Evolutionary conservation across 2,888 invertebrate genomes (phyloP).

Genomic region (Aphelenchoides bicaudatus): DNA sequence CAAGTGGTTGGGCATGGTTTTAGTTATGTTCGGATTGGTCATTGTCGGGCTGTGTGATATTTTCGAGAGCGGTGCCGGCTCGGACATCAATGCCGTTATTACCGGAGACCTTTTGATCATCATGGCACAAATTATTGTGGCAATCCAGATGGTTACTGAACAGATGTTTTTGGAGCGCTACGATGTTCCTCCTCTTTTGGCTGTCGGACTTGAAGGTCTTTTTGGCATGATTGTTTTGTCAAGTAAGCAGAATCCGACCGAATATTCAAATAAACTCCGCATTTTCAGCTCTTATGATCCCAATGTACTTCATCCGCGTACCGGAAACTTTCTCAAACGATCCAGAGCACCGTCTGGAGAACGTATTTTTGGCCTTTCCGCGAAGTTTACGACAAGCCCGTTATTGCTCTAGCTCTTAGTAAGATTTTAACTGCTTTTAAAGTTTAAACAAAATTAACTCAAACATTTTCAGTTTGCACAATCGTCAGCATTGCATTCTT

Average conservation of each 20-base stretch:
- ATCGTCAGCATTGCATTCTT: slow-evolving; percentile 81
- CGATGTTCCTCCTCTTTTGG: slow-evolving; percentile 83
- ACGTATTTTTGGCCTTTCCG: slow-evolving; percentile 77
- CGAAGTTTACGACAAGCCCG: slow-evolving; percentile 72
- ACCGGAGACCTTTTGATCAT: slow-evolving; percentile 66
- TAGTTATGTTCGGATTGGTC: slow-evolving; percentile 61
- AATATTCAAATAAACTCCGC: slow-evolving; percentile 71
- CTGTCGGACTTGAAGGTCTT: slow-evolving; percentile 81
- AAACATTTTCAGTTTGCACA: slow-evolving; percentile 10
- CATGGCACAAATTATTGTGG: slow-evolving; percentile 72
- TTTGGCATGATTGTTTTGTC: slow-evolving; percentile 47
- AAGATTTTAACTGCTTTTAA: slow-evolving; percentile 34
- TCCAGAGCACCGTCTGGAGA: slow-evolving; percentile 71
- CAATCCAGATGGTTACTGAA: slow-evolving; percentile 85
- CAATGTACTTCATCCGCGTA: slow-evolving; percentile 76
- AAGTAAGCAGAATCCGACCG: slow-evolving; percentile 64
- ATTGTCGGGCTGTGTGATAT: slow-evolving; percentile 51
- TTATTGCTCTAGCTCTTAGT: slow-evolving; percentile 70
- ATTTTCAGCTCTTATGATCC: slow-evolving; percentile 67
- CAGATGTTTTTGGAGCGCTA: slow-evolving; percentile 80
- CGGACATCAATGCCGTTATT: slow-evolving; percentile 71
- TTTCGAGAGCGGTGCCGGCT: slow-evolving; percentile 27
- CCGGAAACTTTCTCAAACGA: slow-evolving; percentile 75
- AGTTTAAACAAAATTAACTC: background rate
- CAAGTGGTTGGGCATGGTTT: slow-evolving; percentile 64